Percentiles rank a stretch among this genome's conserved stretches.
phyloP scores from a whole-genome alignment of 1,140 invertebrate species.

The Bombus affinis region DNA sequence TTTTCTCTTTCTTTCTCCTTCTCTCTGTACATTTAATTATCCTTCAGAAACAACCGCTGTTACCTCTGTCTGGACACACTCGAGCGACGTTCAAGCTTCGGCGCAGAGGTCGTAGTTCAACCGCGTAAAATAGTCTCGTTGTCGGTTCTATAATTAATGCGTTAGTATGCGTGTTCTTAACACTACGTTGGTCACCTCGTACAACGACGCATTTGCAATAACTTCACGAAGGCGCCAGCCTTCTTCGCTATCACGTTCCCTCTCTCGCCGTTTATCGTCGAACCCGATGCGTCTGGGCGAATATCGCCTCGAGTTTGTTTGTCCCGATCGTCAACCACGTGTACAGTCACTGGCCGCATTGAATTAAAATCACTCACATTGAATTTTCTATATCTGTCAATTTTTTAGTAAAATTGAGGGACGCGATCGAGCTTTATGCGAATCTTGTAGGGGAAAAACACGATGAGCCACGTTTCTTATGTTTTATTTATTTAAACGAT shows the following conservation, averaged over 20 bases:
- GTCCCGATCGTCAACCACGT: too few relatives aligned
- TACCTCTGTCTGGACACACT: not conserved
- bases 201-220: not conserved
- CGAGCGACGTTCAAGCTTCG: not conserved
- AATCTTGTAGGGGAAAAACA: too few relatives aligned
- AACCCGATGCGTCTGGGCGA: not conserved
- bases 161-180: not conserved
- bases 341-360: too few relatives aligned
- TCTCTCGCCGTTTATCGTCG: not conserved
- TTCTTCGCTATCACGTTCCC: not conserved
- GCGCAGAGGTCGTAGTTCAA: not conserved
- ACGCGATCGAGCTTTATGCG: too few relatives aligned
- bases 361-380: too few relatives aligned
- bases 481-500: too few relatives aligned
- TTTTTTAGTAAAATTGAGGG: too few relatives aligned
- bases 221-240: not conserved
- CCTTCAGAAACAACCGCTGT: not conserved
- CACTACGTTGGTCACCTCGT: too few relatives aligned
- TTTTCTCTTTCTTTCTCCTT: too few relatives aligned
- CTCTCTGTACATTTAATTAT: conserved; percentile 28
- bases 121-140: not conserved
- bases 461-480: too few relatives aligned
- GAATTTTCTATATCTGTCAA: too few relatives aligned
- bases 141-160: conserved; percentile 38
- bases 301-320: too few relatives aligned